Conservation (phyloP, 2,888 invertebrate genomes). For the Zygaena filipendulae region DNA sequence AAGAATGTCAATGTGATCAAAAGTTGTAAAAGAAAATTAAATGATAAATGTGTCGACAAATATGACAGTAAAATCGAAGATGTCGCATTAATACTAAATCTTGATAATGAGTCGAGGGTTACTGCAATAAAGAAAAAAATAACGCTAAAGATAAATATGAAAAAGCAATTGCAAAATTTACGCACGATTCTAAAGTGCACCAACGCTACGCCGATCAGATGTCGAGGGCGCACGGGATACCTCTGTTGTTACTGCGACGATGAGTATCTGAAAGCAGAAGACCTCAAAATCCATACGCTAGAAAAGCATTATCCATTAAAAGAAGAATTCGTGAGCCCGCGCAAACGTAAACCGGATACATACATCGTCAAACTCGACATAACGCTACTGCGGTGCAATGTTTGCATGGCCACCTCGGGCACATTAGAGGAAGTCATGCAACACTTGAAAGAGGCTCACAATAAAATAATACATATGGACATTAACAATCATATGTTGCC, state of each 20-base stretch:
- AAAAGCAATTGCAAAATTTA: conserved; percentile 20
- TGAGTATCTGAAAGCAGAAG: conserved; percentile 23
- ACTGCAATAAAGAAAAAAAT: no score
- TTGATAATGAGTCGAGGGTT: no score
- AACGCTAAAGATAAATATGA: no score
- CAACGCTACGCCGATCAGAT: conserved; percentile 33
- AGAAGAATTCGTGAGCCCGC: no score
- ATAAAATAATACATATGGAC: conserved; percentile 24
- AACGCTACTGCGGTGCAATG: conserved; percentile 30
- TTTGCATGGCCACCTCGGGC: conserved; percentile 23
- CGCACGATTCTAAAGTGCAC: conserved; percentile 25
- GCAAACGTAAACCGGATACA: no score
- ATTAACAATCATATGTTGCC: conserved; percentile 35
- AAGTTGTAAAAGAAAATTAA: no score
- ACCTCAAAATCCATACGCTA: conserved; percentile 29
- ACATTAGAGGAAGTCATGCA: conserved; percentile 25
- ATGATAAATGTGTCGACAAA: no score
- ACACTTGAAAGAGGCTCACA: conserved; percentile 28
- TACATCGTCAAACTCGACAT: conserved; percentile 37
- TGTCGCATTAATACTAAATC: no score
- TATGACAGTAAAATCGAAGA: no score
- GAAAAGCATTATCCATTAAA: no score
- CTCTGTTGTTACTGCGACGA: conserved; percentile 29
- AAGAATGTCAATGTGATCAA: no score
- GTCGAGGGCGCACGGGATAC: conserved; percentile 25